Evolutionary conservation across 2,888 invertebrate genomes (phyloP), one percentile per base, ranked within the genome.

Genomic region (Drosophila trichaetosa): DNA sequence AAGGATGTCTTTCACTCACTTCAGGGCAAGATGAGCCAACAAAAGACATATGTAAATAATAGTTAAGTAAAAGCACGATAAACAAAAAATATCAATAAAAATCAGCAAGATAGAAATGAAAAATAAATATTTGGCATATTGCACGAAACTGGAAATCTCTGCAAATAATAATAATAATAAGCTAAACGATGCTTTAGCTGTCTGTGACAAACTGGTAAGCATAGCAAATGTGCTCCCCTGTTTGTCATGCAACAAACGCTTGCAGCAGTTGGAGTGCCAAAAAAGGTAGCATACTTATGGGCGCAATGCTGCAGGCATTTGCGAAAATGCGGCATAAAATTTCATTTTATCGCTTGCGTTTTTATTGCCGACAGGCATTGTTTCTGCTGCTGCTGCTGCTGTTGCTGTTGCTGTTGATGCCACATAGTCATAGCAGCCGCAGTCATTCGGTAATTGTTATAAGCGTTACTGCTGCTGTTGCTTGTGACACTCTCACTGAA

Each of bases 271-370:
- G 53, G 57, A 58, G 57, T 52, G 42, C 54, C 31, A 33, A 76
- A 82, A 80, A 82, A 72, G 75, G 79, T 79, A 79, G 79, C 79
- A 67, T 67, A 69, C 79, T 79, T 79, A 79, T 79, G 79, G 61
- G 74, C 69, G 78, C 79, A 81, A 33, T 59, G 82, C 82, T 78
- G 82, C 82, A 78, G 79, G 87, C 90, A 77, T 69, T 46, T 86
- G 73, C 81, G 83, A 87, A 80, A 90, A 90, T 90, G 89, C 78
- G 83, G 78, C 89, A 90, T 85, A 90, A 90, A 85, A 90, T 86
- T 85, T 89, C 90, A 85, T 89, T 89, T 90, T 89, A 89, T 79
- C 64, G 71, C 76, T 74, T 74, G 77, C 82, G 85, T 76, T 89
- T 84, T 87, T 83, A 79, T 78, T 78, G 78, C 79, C 59, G 31